A percentile compares a stretch with the other conserved stretches of the same genome.
Evolutionary conservation across 2,888 invertebrate species (phyloP).

Genomic region (Euzetes globulus): DNA sequence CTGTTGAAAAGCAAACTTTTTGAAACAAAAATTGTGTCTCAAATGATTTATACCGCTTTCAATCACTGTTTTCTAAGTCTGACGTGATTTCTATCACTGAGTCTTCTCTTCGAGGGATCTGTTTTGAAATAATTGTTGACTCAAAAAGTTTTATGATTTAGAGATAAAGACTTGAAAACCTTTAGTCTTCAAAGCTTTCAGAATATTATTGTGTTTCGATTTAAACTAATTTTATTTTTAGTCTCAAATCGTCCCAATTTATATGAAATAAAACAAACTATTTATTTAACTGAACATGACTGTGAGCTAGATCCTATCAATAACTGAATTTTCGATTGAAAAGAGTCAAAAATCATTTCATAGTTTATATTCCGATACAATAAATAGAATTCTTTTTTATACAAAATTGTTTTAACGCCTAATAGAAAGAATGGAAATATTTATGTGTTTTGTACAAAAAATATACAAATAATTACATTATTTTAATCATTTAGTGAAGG

Average conservation of each 20-base stretch:
- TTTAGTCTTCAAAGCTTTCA: not conserved
- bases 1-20: not conserved
- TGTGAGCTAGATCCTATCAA: not conserved
- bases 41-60: not conserved
- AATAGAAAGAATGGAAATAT: no score
- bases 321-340: no score
- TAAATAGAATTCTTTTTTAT: no score
- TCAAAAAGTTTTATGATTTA: conserved; percentile 1
- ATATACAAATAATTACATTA: no score
- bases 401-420: no score
- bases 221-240: not conserved
- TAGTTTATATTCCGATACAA: no score
- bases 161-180: not conserved
- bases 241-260: not conserved
- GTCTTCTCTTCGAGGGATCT: not conserved
- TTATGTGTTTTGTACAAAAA: no score
- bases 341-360: no score
- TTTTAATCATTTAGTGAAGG: not conserved
- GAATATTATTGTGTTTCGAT: not conserved
- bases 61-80: not conserved
- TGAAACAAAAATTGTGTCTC: not conserved
- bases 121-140: not conserved
- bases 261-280: not conserved
- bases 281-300: no score
- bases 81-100: not conserved